Conservation (phyloP, 1,140 invertebrate species). For the Drosophila yakuba region DNA sequence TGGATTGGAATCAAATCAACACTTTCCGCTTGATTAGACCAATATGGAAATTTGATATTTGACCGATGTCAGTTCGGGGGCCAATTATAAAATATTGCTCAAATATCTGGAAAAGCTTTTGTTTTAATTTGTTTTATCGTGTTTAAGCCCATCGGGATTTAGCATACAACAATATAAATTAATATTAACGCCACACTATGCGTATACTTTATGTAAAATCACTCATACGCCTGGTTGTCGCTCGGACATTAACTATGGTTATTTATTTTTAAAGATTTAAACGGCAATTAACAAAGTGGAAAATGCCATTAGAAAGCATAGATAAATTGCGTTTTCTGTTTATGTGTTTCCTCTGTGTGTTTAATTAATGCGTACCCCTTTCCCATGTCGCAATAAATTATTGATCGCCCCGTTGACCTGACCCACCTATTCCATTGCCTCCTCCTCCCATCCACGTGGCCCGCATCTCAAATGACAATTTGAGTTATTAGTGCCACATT, state of each 20-base stretch:
- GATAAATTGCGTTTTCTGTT: conserved; percentile 1
- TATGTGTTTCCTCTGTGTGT: background rate
- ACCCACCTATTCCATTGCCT: conserved; percentile 5
- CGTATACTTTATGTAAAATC: conserved; percentile 29
- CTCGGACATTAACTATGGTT: background rate
- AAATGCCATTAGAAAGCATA: conserved; percentile 6
- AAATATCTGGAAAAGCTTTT: conserved; percentile 12
- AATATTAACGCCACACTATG: background rate
- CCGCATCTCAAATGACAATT: conserved; percentile 34
- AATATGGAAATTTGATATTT: conserved; percentile 56
- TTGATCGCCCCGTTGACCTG: conserved; percentile 27
- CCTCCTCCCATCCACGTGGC: background rate
- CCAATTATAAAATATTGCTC: conserved; percentile 36
- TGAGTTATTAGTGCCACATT: conserved; percentile 55
- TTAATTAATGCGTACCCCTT: conserved; percentile 33
- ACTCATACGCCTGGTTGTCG: conserved; percentile 8
- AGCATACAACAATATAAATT: background rate
- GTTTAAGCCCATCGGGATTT: background rate
- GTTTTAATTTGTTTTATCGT: conserved; percentile 1
- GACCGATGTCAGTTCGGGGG: conserved; percentile 24
- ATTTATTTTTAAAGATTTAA: background rate
- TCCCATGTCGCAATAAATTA: conserved; percentile 28
- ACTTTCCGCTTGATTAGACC: conserved; percentile 60
- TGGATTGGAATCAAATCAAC: conserved; percentile 65
- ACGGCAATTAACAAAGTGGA: background rate